phyloP scores from a whole-genome alignment of 2,888 invertebrate genomes.

The Folsomia manolachei region DNA sequence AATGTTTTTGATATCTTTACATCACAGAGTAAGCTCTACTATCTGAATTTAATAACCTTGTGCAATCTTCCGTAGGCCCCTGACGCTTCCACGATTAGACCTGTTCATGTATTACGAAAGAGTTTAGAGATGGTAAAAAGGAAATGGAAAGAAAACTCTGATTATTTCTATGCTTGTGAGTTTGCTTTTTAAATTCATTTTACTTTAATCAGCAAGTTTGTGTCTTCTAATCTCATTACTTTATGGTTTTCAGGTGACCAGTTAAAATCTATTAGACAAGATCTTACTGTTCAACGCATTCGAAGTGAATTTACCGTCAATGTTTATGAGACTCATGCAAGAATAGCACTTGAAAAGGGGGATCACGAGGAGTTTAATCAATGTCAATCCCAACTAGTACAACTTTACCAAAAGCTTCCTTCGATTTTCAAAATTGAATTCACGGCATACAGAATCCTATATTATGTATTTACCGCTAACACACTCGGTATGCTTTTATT shows the following conservation, averaged over 20 bases:
- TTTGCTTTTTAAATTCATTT: too few relatives aligned
- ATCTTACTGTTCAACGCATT: slow-evolving; percentile 97
- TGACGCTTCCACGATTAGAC: slow-evolving; percentile 84
- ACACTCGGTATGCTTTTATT: slow-evolving; percentile 93
- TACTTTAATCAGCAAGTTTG: too few relatives aligned
- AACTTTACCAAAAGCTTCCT: slow-evolving; percentile 72
- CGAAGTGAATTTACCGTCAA: slow-evolving; percentile 91
- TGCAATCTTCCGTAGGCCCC: slow-evolving; percentile 70
- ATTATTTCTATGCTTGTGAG: slow-evolving; percentile 95
- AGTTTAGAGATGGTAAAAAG: slow-evolving; percentile 87
- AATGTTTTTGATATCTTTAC: slow-evolving; percentile 3
- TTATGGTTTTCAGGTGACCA: too few relatives aligned
- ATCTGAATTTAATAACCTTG: background rate
- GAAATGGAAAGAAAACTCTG: slow-evolving; percentile 83
- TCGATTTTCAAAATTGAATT: slow-evolving; percentile 78
- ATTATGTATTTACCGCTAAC: slow-evolving; percentile 97
- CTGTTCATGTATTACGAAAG: slow-evolving; percentile 76
- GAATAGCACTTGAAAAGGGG: slow-evolving; percentile 94
- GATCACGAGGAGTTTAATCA: slow-evolving; percentile 99
- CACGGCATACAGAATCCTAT: slow-evolving; percentile 91
- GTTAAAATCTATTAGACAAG: slow-evolving; percentile 96
- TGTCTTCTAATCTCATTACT: too few relatives aligned
- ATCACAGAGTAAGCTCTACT: slow-evolving; percentile 1
- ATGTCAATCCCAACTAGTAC: slow-evolving; percentile 96
- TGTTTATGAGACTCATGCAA: slow-evolving; percentile 98